These are phyloP conservation scores for Entomobrya proxima DNA, from an alignment of 2,888 invertebrate species.

Conservation along the genomic window DNA sequence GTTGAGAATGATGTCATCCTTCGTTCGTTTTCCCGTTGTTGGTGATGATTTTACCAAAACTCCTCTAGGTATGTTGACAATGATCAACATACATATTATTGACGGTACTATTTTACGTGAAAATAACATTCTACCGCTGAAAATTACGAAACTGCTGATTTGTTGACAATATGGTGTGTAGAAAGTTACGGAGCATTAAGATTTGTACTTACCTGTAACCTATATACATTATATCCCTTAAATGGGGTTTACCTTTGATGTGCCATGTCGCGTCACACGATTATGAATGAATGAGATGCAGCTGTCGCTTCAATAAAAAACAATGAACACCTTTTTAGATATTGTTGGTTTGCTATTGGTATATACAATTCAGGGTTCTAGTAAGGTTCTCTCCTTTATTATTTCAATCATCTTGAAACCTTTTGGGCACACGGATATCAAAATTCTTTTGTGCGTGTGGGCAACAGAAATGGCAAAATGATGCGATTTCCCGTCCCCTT, in stretches of 20 bases:
- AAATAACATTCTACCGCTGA: conserved; percentile 55
- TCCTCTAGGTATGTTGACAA: not conserved
- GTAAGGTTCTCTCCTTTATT: not conserved
- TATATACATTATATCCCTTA: conserved; percentile 17
- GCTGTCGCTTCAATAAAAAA: conserved; percentile 32
- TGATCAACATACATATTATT: not conserved
- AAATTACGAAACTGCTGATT: conserved; percentile 45
- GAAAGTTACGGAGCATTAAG: conserved; percentile 21
- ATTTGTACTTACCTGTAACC: not conserved
- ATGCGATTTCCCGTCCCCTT: conserved; percentile 25
- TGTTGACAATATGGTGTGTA: conserved; percentile 26
- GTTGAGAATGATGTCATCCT: no score
- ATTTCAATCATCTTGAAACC: conserved; percentile 22
- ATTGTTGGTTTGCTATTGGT: no score
- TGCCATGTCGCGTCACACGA: not conserved
- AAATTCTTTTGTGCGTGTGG: conserved; percentile 49
- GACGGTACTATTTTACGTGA: conserved; percentile 48
- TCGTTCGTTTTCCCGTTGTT: no score
- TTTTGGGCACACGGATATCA: conserved; percentile 48
- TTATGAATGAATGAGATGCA: not conserved
- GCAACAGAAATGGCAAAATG: conserved; percentile 53
- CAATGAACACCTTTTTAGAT: not conserved
- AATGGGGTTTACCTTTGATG: conserved; percentile 42
- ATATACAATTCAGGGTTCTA: conserved; percentile 7
- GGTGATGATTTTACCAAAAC: no score